phyloP scores from a whole-genome alignment of 2,888 invertebrate species.

The Cheilosia pagana region DNA sequence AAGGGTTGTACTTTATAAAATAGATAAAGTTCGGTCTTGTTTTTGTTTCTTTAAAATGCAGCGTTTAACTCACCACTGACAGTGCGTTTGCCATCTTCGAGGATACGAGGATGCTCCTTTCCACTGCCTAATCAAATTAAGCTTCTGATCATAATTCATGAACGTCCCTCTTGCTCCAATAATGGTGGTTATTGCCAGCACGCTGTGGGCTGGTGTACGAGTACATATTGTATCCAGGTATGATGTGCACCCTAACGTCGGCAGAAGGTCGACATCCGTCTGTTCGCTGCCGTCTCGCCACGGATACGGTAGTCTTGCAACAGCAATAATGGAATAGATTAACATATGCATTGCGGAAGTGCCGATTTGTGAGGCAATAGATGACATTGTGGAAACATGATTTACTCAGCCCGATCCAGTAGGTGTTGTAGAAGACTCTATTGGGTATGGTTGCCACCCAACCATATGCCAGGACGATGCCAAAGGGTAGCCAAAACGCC shows the following conservation, averaged over 20 bases:
- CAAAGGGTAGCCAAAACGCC: constrained; percentile 88
- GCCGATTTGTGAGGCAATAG: constrained; percentile 87
- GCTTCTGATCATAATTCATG: constrained; percentile 79
- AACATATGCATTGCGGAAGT: constrained; percentile 89
- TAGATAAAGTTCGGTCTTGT: constrained; percentile 39
- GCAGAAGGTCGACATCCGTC: constrained; percentile 84
- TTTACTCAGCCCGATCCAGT: constrained; percentile 89
- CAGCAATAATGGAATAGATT: constrained; percentile 91
- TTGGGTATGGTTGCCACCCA: constrained; percentile 84
- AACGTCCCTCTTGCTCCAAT: constrained; percentile 78
- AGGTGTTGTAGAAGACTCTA: constrained; percentile 87
- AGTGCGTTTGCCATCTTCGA: constrained; percentile 8
- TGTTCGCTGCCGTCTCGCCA: constrained; percentile 86
- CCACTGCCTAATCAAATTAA: constrained; percentile 64
- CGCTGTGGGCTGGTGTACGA: constrained; percentile 86
- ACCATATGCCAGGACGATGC: constrained; percentile 85
- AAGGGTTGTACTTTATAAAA: neutral
- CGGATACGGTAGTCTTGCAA: constrained; percentile 90
- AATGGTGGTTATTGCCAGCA: constrained; percentile 78
- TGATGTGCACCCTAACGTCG: constrained; percentile 90
- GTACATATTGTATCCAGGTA: constrained; percentile 88
- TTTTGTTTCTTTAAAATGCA: neutral
- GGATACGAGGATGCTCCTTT: neutral
- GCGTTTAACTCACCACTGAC: constrained; percentile 56
- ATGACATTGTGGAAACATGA: constrained; percentile 88